Conservation (phyloP, 2,797 vertebrate genomes). For the Centroberyx gerrardi region DNA sequence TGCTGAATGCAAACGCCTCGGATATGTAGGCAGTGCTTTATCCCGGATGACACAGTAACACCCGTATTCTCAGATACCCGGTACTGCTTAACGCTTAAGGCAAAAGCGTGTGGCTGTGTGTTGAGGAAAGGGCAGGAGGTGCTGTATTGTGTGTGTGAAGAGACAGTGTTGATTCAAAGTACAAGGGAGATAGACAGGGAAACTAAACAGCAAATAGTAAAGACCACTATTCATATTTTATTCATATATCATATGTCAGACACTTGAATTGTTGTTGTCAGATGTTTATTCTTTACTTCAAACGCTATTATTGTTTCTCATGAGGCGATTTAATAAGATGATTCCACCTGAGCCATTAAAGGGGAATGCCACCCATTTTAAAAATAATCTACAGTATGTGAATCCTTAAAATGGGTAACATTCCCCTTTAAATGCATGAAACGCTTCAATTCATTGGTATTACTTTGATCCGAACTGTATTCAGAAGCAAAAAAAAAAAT, state of each 20-base stretch:
- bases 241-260: constrained; percentile 31
- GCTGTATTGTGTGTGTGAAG: constrained; percentile 6
- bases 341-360: constrained; percentile 11
- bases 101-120: background rate
- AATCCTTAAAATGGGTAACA: too few relatives aligned
- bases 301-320: constrained; percentile 14
- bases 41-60: constrained; percentile 25
- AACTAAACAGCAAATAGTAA: too few relatives aligned
- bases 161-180: background rate
- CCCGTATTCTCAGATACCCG: constrained; percentile 2
- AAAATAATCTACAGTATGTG: too few relatives aligned
- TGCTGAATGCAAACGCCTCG: constrained; percentile 25
- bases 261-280: constrained; percentile 30
- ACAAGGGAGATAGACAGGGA: background rate
- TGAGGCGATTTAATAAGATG: background rate
- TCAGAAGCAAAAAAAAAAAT: background rate
- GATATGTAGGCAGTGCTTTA: constrained; percentile 33
- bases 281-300: constrained; percentile 54
- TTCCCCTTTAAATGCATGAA: too few relatives aligned
- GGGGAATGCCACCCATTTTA: too few relatives aligned
- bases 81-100: constrained; percentile 1
- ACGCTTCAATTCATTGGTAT: background rate
- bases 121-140: constrained; percentile 13
- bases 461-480: background rate
- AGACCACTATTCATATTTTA: constrained; percentile 14